Evolutionary conservation across 2,797 vertebrate genomes (phyloP).

Genomic region (Danio jaintianensis): DNA sequence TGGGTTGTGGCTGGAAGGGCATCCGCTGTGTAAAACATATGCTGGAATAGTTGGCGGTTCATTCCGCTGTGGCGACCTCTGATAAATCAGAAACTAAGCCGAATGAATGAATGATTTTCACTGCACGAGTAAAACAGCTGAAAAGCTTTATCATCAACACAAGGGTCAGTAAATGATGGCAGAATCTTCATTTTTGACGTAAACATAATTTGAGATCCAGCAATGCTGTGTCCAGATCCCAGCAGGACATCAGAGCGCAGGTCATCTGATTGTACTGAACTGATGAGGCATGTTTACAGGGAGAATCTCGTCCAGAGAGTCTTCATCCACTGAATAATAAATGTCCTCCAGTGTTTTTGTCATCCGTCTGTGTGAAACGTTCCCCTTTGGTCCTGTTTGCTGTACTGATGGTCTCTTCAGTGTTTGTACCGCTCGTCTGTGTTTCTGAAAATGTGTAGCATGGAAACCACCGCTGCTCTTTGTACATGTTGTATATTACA

Average conservation of each 20-base stretch:
- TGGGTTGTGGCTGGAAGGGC: too few species aligned
- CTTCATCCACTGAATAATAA: slow-evolving; percentile 1
- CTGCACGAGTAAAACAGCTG: too few species aligned
- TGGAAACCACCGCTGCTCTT: not conserved
- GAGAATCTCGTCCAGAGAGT: not conserved
- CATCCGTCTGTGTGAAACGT: not conserved
- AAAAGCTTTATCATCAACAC: not conserved
- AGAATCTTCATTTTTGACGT: not conserved
- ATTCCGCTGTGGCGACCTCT: too few species aligned
- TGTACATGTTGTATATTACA: not conserved
- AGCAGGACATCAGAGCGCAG: not conserved
- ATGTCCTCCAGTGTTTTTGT: slow-evolving; percentile 11
- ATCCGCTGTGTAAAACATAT: too few species aligned
- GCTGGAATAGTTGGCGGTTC: too few species aligned
- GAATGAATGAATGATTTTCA: too few species aligned
- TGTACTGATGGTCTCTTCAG: slow-evolving; percentile 20
- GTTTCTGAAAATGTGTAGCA: slow-evolving; percentile 26
- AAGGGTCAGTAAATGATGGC: not conserved
- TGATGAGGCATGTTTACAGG: slow-evolving; percentile 38
- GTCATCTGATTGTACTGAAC: slow-evolving; percentile 1
- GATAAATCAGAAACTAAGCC: too few species aligned
- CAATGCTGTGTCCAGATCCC: too few species aligned
- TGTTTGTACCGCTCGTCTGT: slow-evolving; percentile 10
- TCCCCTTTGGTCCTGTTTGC: not conserved
- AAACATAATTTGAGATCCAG: not conserved